Conservation (phyloP, 2,797 vertebrate genomes). For the Pteropus rufus region DNA sequence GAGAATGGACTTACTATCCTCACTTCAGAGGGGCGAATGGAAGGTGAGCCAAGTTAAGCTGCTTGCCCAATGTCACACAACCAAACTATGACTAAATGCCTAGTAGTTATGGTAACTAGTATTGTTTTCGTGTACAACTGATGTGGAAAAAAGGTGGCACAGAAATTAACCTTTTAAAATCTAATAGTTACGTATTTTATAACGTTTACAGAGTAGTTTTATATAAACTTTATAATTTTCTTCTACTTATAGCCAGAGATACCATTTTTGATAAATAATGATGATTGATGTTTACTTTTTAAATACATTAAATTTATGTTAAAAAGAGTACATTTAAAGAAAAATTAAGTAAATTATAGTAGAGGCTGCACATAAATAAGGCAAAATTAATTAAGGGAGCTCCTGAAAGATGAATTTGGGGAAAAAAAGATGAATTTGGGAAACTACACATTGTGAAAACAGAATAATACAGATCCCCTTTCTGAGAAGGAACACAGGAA, state of each 20-base stretch:
- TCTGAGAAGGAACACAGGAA: conserved; percentile 6
- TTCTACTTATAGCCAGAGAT: background rate
- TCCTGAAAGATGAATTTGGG: background rate
- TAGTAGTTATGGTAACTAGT: background rate
- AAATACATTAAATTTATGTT: background rate
- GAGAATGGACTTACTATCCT: background rate
- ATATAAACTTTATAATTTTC: conserved; percentile 7
- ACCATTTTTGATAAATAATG: background rate
- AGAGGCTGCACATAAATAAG: background rate
- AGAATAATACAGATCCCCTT: background rate
- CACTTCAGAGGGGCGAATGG: background rate
- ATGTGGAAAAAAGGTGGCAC: background rate
- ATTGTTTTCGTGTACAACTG: background rate
- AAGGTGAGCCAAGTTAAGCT: background rate
- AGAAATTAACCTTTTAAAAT: conserved; percentile 27
- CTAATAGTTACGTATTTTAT: background rate
- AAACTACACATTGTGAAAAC: background rate
- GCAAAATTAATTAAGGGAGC: background rate
- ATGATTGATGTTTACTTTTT: background rate
- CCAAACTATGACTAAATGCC: background rate
- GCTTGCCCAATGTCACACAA: background rate
- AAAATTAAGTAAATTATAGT: conserved; percentile 15
- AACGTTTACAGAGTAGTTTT: background rate
- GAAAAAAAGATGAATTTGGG: background rate
- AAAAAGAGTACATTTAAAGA: background rate